Percentiles rank a stretch among this genome's conserved stretches.
Conservation (phyloP, 2,113 vertebrate species). For the Caracal caracal region DNA sequence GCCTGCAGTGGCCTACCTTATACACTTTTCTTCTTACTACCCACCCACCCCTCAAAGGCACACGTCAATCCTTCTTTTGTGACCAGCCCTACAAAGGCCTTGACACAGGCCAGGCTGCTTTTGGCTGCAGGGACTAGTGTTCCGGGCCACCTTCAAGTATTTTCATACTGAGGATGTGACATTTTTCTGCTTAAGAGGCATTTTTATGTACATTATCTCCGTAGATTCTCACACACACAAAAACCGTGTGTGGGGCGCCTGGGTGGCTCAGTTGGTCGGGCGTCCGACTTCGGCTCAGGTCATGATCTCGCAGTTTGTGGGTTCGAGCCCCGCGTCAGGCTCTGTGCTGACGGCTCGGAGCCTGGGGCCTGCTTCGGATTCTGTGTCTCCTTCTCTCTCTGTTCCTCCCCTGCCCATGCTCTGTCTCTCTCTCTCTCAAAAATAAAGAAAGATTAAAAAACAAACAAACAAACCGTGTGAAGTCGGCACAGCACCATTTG, state of each 20-base stretch:
- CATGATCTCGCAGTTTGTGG: too few species aligned
- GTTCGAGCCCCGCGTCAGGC: too few species aligned
- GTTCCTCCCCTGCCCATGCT: too few species aligned
- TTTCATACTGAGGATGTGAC: neutral
- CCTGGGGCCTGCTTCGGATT: too few species aligned
- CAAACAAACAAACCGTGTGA: neutral
- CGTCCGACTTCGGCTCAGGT: too few species aligned
- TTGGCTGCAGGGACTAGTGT: too few species aligned
- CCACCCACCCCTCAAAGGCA: neutral
- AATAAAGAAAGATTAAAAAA: too few species aligned
- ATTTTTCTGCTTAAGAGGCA: neutral
- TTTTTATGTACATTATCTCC: neutral
- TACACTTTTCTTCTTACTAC: neutral
- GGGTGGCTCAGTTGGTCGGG: too few species aligned
- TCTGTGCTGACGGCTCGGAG: too few species aligned
- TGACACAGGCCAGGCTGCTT: neutral
- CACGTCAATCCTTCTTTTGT: neutral
- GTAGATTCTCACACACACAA: neutral
- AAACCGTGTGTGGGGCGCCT: too few species aligned
- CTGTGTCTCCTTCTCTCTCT: too few species aligned
- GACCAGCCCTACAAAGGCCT: neutral
- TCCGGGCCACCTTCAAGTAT: neutral
- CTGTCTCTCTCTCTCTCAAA: too few species aligned
- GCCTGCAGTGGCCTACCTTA: neutral
- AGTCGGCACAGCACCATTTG: neutral